phyloP scores from a whole-genome alignment of 1,140 invertebrate species.

The Orussus abietinus region DNA sequence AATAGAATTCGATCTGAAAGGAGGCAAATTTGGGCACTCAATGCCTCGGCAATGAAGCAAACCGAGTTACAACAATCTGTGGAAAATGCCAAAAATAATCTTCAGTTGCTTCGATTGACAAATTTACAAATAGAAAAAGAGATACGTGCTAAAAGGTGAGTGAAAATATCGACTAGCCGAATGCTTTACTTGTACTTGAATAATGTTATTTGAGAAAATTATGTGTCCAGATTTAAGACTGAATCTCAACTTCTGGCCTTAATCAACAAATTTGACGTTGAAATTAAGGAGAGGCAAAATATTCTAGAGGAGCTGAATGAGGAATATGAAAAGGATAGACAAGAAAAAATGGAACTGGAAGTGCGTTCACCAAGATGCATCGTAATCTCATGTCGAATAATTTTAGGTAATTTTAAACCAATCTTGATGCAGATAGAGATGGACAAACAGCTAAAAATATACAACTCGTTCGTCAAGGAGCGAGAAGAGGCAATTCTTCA shows the following conservation, averaged over 20 bases:
- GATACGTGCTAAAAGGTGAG: slow-evolving; percentile 25
- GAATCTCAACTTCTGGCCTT: slow-evolving; percentile 26
- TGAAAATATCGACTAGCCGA: not conserved
- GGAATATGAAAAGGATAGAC: slow-evolving; percentile 17
- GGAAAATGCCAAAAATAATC: slow-evolving; percentile 16
- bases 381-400: no score
- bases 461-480: slow-evolving; percentile 17
- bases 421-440: slow-evolving; percentile 22
- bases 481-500: slow-evolving; percentile 8
- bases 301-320: slow-evolving; percentile 17
- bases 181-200: slow-evolving; percentile 2
- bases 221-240: slow-evolving; percentile 25
- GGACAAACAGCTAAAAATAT: slow-evolving; percentile 18
- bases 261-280: slow-evolving; percentile 30
- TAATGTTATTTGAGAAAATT: slow-evolving; percentile 4
- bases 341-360: slow-evolving; percentile 10
- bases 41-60: slow-evolving; percentile 11
- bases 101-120: slow-evolving; percentile 10
- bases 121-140: slow-evolving; percentile 20
- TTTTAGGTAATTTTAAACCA: slow-evolving; percentile 5
- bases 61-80: slow-evolving; percentile 16
- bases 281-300: slow-evolving; percentile 24
- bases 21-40: slow-evolving; percentile 12
- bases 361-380: no score
- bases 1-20: slow-evolving; percentile 13